Evolutionary conservation across 2,113 vertebrate genomes (phyloP), one percentile per base, ranked within the genome.

Genomic region (Cyprinodon variegatus): DNA sequence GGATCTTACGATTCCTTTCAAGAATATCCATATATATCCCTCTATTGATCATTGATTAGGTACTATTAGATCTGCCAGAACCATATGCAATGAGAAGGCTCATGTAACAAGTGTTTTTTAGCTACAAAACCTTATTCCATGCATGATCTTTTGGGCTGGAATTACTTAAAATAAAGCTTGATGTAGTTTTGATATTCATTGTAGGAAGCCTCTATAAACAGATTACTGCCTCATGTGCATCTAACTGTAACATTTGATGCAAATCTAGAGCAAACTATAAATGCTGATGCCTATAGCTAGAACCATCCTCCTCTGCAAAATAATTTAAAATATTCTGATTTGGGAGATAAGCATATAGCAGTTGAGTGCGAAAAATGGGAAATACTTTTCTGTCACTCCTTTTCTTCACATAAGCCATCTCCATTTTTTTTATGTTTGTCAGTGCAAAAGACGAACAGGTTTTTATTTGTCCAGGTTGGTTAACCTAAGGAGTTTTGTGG

Each of bases 281-380:
- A 39, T 69, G 12, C 50, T 15, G 22, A 6, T 29, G 78, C 76
- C 68, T 46, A 3, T 65, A 40, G 73, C 14, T 46, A 57, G 37
- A 37, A 73, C 74, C n/a, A 64, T 41, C 50, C 46, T 38, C 12
- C 13, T 65, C 46, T 41, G 13, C 39, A 65, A 1, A 72, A 68
- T 37, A 61, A 64, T 38, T 40, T 6, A 0, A 8, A 66, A 50
- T 46, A 64, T 60, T 15, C 4, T 43, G 45, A 81, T 72, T 70
- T 46, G 3, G 59, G 36, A 71, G 14, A 14, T 43, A 36, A 38
- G 45, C 66, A 61, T 11, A 39, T 60, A 41, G 20, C 70, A 17
- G 38, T 11, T 38, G 48, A 64, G 60, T 72, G 43, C 4, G 22
- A 71, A 48, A 82, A 63, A 69, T 12, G 41, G 3, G 74, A 79